phyloP scores from a whole-genome alignment of 2,888 invertebrate species.

The Caenorhabditis imperialis region DNA sequence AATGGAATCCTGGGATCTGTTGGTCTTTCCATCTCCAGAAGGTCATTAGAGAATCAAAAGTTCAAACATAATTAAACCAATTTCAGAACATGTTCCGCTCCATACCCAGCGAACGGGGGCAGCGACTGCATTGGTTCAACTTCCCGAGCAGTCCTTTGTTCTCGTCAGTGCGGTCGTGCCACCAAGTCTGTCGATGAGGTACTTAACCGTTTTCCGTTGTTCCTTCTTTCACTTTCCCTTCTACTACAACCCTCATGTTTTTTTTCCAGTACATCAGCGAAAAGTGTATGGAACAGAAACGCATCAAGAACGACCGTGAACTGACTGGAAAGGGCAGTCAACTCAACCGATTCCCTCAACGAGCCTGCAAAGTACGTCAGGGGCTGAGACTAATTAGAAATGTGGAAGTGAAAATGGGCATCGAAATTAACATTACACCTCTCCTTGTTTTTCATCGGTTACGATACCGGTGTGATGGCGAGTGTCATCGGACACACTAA shows the following conservation, averaged over 20 bases:
- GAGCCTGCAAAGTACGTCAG: conserved; percentile 78
- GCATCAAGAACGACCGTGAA: conserved; percentile 73
- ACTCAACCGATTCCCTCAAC: conserved; percentile 73
- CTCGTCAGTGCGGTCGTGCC: conserved; percentile 63
- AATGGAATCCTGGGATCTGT: conserved; percentile 63
- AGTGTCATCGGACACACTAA: conserved; percentile 35
- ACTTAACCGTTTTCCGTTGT: conserved; percentile 23
- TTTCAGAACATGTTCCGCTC: conserved; percentile 73
- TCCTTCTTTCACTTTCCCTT: not conserved
- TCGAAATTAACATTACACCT: too few relatives aligned
- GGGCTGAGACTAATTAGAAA: too few relatives aligned
- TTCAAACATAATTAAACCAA: too few relatives aligned
- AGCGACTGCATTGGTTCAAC: conserved; percentile 73
- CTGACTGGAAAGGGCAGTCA: conserved; percentile 77
- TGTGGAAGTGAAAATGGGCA: too few relatives aligned
- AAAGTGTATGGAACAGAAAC: conserved; percentile 75
- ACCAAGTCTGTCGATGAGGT: conserved; percentile 74
- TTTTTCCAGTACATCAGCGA: conserved; percentile 72
- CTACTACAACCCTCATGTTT: not conserved
- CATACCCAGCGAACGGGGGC: conserved; percentile 77
- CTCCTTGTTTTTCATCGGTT: conserved; percentile 13
- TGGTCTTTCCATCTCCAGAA: conserved; percentile 50
- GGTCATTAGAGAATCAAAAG: conserved; percentile 1
- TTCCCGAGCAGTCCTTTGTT: conserved; percentile 72
- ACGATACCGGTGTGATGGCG: not conserved